These are phyloP conservation scores for Catocala fraxini DNA, from an alignment of 2,888 invertebrate species.

Conservation along the genomic window DNA sequence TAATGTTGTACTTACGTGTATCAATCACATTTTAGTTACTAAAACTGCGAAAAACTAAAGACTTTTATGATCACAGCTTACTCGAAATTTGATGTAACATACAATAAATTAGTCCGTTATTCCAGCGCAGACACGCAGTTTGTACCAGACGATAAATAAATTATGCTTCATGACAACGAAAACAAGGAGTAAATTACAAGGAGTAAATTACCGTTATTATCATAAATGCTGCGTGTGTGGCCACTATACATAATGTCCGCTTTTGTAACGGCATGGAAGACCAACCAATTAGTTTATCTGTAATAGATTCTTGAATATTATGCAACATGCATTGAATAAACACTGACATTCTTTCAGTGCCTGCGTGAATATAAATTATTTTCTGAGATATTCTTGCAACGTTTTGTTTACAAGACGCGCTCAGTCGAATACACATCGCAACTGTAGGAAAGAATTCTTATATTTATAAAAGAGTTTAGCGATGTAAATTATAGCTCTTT, in stretches of 20 bases:
- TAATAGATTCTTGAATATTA: slow-evolving; percentile 22
- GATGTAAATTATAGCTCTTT: slow-evolving; percentile 29
- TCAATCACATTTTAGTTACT: too few relatives aligned
- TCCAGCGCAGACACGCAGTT: slow-evolving; percentile 20
- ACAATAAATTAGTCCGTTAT: not conserved
- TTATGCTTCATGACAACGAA: slow-evolving; percentile 50
- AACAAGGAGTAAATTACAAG: slow-evolving; percentile 63
- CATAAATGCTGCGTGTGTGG: slow-evolving; percentile 47
- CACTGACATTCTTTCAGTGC: slow-evolving; percentile 34
- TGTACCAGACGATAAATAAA: slow-evolving; percentile 31
- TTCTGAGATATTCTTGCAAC: slow-evolving; percentile 19
- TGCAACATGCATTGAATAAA: slow-evolving; percentile 29
- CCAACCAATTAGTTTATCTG: slow-evolving; percentile 19
- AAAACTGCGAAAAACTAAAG: too few relatives aligned
- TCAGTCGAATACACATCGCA: slow-evolving; percentile 10
- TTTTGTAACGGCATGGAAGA: slow-evolving; percentile 21
- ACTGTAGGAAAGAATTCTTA: slow-evolving; percentile 7
- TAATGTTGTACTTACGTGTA: too few relatives aligned
- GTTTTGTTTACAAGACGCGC: slow-evolving; percentile 8
- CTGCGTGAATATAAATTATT: slow-evolving; percentile 21
- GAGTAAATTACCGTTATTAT: slow-evolving; percentile 63
- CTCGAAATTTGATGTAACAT: too few relatives aligned
- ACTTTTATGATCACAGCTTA: too few relatives aligned
- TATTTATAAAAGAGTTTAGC: slow-evolving; percentile 9
- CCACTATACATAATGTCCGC: slow-evolving; percentile 23